Evolutionary conservation across 2,797 vertebrate genomes (phyloP).

Genomic region (Coranthus polyacanthus): DNA sequence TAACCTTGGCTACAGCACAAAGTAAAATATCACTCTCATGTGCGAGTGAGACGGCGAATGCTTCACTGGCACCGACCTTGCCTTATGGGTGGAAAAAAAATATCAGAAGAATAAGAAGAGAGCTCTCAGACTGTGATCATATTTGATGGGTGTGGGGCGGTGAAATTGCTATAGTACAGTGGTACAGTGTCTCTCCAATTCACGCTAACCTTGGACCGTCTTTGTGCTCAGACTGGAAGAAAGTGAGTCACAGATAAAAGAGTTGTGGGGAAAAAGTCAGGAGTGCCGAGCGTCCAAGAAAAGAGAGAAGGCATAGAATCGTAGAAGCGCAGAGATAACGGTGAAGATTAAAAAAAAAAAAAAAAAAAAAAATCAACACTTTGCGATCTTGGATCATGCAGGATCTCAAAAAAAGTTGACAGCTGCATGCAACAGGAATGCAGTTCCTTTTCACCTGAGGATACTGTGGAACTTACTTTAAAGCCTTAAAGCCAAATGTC

Average conservation of each 20-base stretch:
- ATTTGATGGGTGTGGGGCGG: neutral
- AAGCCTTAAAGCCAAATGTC: too few relatives aligned
- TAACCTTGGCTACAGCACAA: constrained; percentile 41
- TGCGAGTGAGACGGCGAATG: constrained; percentile 10
- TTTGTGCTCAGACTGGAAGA: neutral
- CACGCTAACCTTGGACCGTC: neutral
- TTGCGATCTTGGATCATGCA: too few relatives aligned
- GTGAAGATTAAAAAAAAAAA: too few relatives aligned
- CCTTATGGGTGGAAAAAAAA: neutral
- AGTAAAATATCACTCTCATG: constrained; percentile 25
- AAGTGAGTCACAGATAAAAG: neutral
- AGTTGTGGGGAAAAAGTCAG: neutral
- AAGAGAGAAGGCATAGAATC: neutral
- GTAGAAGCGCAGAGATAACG: too few relatives aligned
- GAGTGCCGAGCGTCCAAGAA: neutral
- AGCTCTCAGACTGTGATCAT: neutral
- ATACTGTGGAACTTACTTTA: too few relatives aligned
- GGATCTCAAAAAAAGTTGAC: too few relatives aligned
- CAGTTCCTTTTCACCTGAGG: too few relatives aligned
- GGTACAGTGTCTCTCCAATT: neutral
- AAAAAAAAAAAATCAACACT: too few relatives aligned
- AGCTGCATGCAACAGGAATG: too few relatives aligned
- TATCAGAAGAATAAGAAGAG: neutral
- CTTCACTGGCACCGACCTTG: neutral
- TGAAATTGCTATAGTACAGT: neutral